phyloP scores from a whole-genome alignment of 1,140 invertebrate species.

The Drosophila mauritiana region DNA sequence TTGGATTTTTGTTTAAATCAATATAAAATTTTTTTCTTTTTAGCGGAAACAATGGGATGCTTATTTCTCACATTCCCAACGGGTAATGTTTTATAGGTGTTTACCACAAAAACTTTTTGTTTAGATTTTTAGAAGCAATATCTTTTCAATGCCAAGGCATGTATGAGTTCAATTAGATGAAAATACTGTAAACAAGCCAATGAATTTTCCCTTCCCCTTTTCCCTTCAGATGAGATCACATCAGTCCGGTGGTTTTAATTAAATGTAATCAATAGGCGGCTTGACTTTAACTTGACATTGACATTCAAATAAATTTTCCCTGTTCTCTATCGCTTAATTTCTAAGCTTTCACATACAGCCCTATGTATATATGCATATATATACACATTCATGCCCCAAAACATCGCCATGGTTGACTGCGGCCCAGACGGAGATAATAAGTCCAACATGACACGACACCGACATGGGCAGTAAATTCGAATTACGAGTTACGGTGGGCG shows the following conservation, averaged over 20 bases:
- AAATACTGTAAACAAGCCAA: conserved; percentile 2
- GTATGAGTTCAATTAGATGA: background rate
- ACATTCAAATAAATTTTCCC: conserved; percentile 62
- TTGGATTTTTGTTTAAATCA: background rate
- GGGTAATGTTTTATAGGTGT: background rate
- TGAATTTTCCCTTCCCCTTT: too few relatives aligned
- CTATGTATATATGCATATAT: background rate
- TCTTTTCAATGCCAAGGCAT: conserved; percentile 28
- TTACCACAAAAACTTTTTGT: conserved; percentile 26
- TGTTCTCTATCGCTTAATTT: conserved; percentile 47
- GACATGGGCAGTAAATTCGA: conserved; percentile 60
- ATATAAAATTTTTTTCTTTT: background rate
- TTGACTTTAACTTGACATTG: conserved; percentile 77
- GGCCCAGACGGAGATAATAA: conserved; percentile 48
- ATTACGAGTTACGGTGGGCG: conserved; percentile 49
- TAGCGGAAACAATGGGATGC: conserved; percentile 1
- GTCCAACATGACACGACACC: conserved; percentile 46
- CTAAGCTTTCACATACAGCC: conserved; percentile 32
- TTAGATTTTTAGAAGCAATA: background rate
- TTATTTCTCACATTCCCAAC: background rate
- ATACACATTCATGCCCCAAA: conserved; percentile 11
- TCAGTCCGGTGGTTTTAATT: conserved; percentile 47
- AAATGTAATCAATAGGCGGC: conserved; percentile 53
- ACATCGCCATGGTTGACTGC: conserved; percentile 39
- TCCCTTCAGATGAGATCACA: conserved; percentile 43